These are phyloP conservation scores for Platycnemis pennipes DNA, from an alignment of 2,888 invertebrate genomes.

Conservation along the genomic window DNA sequence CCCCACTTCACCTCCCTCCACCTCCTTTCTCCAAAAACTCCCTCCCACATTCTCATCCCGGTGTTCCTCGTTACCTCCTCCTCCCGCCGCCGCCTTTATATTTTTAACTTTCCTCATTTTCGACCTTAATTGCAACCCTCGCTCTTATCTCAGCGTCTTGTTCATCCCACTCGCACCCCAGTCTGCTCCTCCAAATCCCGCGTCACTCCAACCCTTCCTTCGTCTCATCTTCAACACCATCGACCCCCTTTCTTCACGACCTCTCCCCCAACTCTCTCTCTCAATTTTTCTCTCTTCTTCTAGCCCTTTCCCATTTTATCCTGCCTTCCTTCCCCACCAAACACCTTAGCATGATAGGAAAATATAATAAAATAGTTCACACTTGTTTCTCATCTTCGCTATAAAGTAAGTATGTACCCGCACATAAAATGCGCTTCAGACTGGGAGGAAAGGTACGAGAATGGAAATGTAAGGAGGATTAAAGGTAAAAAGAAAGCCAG, in stretches of 20 bases:
- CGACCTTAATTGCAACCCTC: not conserved
- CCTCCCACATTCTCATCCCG: too few relatives aligned
- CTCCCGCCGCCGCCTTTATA: not conserved
- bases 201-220: not conserved
- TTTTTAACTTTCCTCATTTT: constrained; percentile 18
- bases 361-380: too few relatives aligned
- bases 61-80: not conserved
- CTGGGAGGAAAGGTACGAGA: too few relatives aligned
- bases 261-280: not conserved
- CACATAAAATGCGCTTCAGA: too few relatives aligned
- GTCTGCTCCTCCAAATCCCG: too few relatives aligned
- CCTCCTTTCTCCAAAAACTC: not conserved
- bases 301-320: constrained; percentile 17
- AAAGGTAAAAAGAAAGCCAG: too few relatives aligned
- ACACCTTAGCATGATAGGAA: too few relatives aligned
- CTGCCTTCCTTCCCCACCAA: constrained; percentile 33
- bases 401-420: too few relatives aligned
- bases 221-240: not conserved
- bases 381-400: too few relatives aligned
- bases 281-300: constrained; percentile 32
- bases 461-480: too few relatives aligned
- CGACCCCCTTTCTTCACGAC: not conserved
- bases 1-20: not conserved
- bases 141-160: constrained; percentile 13
- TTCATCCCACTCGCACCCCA: not conserved